Evolutionary conservation across 2,888 invertebrate species (phyloP).

Genomic region (Pyrgus malvae): DNA sequence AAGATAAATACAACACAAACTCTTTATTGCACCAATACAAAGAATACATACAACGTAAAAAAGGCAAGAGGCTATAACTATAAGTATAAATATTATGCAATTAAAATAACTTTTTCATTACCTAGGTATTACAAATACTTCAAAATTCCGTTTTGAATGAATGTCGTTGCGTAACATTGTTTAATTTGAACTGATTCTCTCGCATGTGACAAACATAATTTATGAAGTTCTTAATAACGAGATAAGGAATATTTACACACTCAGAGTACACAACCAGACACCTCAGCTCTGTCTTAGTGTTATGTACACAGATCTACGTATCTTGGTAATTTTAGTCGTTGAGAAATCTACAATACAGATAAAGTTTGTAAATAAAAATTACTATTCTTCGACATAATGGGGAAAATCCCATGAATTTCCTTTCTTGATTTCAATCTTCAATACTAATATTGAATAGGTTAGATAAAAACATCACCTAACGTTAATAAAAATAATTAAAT

Average conservation of each 20-base stretch:
- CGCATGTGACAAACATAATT: constrained; percentile 79
- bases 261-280: constrained; percentile 68
- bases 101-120: too few relatives aligned
- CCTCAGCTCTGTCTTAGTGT: constrained; percentile 73
- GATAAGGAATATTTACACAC: constrained; percentile 79
- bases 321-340: constrained; percentile 73
- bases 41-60: too few relatives aligned
- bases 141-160: constrained; percentile 11
- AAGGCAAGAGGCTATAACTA: too few relatives aligned
- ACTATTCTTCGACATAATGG: constrained; percentile 47
- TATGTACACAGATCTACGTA: constrained; percentile 73
- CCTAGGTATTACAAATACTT: too few relatives aligned
- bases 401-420: constrained; percentile 46
- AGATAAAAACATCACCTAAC: too few relatives aligned
- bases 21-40: too few relatives aligned
- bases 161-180: constrained; percentile 27
- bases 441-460: background rate
- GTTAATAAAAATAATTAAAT: background rate
- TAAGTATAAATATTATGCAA: too few relatives aligned
- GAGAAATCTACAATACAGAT: constrained; percentile 69
- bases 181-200: constrained; percentile 53
- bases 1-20: too few relatives aligned
- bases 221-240: constrained; percentile 79
- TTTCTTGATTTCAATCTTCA: constrained; percentile 38
- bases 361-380: constrained; percentile 67